Evolutionary conservation across 2,797 vertebrate genomes (phyloP).

Genomic region (Poecilia gillii): DNA sequence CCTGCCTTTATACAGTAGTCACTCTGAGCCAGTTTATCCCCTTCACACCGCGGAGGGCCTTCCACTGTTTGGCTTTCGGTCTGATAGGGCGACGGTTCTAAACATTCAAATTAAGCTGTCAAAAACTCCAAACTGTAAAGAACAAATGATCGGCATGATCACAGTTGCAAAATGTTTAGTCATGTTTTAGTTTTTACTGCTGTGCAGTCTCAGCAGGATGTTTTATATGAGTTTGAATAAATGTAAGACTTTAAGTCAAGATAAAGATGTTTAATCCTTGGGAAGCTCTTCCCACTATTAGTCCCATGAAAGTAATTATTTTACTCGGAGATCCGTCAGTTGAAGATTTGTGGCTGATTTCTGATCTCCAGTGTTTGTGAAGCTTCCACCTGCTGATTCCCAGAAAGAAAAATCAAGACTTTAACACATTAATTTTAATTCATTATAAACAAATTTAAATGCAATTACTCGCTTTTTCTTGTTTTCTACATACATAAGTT

Average conservation of each 20-base stretch:
- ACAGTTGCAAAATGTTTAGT: not conserved
- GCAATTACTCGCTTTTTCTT: too few species aligned
- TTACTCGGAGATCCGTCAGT: not conserved
- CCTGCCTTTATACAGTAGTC: constrained; percentile 69
- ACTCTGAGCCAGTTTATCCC: constrained; percentile 62
- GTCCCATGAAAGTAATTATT: not conserved
- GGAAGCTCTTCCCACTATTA: not conserved
- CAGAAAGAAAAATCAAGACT: not conserved
- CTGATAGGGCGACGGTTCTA: constrained; percentile 7
- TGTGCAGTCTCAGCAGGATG: not conserved
- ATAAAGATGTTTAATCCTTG: not conserved
- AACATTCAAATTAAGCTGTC: constrained; percentile 11
- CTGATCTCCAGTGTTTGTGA: not conserved
- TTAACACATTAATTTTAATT: too few species aligned
- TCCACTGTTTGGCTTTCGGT: constrained; percentile 48
- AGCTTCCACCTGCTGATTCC: not conserved
- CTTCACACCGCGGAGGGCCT: constrained; percentile 48
- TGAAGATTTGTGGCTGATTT: not conserved
- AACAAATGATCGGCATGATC: not conserved
- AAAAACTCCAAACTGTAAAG: not conserved
- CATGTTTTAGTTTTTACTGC: not conserved
- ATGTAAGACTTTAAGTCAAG: not conserved
- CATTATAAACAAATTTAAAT: too few species aligned
- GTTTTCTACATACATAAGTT: too few species aligned
- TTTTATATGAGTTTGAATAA: not conserved